Conservation (phyloP, 2,113 vertebrate species). For the Noturus placidus region DNA sequence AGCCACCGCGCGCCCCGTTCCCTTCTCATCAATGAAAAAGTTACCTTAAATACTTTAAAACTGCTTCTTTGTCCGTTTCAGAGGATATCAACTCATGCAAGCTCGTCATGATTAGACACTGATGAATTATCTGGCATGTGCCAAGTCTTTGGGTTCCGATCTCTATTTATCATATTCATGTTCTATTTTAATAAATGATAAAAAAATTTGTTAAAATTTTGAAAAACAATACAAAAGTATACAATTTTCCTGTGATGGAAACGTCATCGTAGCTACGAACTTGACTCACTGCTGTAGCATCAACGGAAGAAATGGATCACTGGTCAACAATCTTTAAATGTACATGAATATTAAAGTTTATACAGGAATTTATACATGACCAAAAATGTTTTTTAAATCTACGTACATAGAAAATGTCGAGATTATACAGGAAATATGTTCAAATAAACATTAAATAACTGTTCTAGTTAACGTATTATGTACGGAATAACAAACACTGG, state of each 20-base stretch:
- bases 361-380: neutral
- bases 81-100: conserved; percentile 33
- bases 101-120: conserved; percentile 34
- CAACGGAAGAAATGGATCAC: neutral
- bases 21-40: neutral
- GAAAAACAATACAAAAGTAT: neutral
- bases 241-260: neutral
- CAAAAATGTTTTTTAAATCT: neutral
- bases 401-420: neutral
- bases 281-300: neutral
- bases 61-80: conserved; percentile 27
- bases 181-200: neutral
- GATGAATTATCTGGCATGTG: conserved; percentile 19
- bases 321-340: neutral
- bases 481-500: neutral
- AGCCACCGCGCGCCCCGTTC: too few relatives aligned
- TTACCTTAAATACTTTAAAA: conserved; percentile 15
- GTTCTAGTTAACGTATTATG: neutral
- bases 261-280: neutral
- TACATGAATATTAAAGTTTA: neutral
- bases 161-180: conserved; percentile 15
- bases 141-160: conserved; percentile 27
- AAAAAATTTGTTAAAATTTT: neutral
- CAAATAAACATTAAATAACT: neutral
- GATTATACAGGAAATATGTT: neutral